Evolutionary conservation across 2,113 vertebrate species (phyloP).

Genomic region (Pelodiscus sinensis): DNA sequence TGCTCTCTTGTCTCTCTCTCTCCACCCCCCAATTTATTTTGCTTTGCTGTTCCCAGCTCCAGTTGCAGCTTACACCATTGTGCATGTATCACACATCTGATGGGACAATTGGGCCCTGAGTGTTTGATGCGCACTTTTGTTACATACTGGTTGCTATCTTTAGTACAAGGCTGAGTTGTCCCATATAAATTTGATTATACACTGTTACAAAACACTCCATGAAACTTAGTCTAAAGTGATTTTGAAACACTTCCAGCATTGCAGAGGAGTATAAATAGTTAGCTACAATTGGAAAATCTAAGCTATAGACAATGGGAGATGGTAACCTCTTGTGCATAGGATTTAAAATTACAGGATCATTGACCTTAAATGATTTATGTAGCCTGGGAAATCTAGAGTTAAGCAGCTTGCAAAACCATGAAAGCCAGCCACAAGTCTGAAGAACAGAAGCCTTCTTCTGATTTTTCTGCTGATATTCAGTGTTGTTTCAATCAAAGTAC

Average conservation of each 20-base stretch:
- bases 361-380: slow-evolving; percentile 46
- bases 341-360: slow-evolving; percentile 46
- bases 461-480: slow-evolving; percentile 46
- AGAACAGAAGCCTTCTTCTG: slow-evolving; percentile 31
- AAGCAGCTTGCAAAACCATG: slow-evolving; percentile 44
- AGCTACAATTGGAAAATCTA: slow-evolving; percentile 12
- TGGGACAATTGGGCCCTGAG: neutral
- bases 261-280: neutral
- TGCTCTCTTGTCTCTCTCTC: neutral
- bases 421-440: slow-evolving; percentile 37
- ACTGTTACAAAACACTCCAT: neutral
- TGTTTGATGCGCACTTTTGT: neutral
- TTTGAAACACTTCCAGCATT: slow-evolving; percentile 18
- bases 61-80: neutral
- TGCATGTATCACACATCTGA: neutral
- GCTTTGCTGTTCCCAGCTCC: neutral
- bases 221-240: slow-evolving; percentile 25
- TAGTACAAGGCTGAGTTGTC: slow-evolving; percentile 25
- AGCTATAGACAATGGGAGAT: slow-evolving; percentile 48
- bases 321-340: slow-evolving; percentile 51
- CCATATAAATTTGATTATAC: neutral
- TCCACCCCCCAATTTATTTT: neutral
- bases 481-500: slow-evolving; percentile 69
- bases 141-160: slow-evolving; percentile 20
- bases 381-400: slow-evolving; percentile 61